Conservation (phyloP, 2,888 invertebrate species). For the Melipona bicolor region DNA sequence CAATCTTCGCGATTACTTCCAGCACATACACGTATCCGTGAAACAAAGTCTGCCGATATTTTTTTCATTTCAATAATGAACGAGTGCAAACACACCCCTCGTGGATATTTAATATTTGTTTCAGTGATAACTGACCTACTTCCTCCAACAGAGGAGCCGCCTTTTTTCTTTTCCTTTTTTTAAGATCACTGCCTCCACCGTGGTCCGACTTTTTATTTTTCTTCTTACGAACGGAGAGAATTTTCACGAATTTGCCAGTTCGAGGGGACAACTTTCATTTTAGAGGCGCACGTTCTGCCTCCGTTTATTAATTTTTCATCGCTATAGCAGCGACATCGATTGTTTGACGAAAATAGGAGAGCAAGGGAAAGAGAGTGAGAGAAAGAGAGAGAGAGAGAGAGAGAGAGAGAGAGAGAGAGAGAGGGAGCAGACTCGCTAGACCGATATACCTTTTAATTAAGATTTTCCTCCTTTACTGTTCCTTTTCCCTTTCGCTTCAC, state of each 20-base stretch:
- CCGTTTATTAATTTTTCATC: constrained; percentile 26
- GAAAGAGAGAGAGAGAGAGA: not conserved
- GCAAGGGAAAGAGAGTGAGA: not conserved
- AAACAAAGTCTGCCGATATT: not conserved
- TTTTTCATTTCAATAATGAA: not conserved
- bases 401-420: not conserved
- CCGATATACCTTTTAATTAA: constrained; percentile 64
- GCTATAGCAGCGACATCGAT: constrained; percentile 3
- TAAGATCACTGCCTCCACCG: not conserved
- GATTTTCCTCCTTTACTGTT: constrained; percentile 44
- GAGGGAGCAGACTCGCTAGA: not conserved
- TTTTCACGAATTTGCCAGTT: not conserved
- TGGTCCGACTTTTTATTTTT: not conserved
- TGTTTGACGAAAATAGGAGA: constrained; percentile 31
- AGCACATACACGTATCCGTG: too few species aligned
- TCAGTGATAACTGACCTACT: constrained; percentile 11
- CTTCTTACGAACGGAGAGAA: not conserved
- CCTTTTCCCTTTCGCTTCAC: constrained; percentile 39
- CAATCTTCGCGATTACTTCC: not conserved
- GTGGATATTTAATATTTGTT: constrained; percentile 11
- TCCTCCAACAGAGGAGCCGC: not conserved
- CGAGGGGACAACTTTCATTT: not conserved
- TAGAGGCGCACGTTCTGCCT: not conserved
- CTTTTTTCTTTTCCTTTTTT: not conserved
- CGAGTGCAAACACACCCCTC: not conserved